phyloP scores from a whole-genome alignment of 2,797 vertebrate genomes.

The Sphaeramia orbicularis region DNA sequence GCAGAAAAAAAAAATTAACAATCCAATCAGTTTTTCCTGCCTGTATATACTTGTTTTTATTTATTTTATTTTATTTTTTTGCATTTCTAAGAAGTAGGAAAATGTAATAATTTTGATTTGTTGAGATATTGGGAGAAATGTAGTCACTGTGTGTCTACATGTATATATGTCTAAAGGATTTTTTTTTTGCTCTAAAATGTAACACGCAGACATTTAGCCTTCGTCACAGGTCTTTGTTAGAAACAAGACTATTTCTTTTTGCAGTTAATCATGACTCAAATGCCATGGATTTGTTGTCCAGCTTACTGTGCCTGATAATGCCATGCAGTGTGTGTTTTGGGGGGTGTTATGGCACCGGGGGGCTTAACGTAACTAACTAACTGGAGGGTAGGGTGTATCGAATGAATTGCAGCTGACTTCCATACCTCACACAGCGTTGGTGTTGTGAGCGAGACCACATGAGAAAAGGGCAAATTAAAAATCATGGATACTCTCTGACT shows the following conservation, averaged over 20 bases:
- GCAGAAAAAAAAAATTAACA: slow-evolving; percentile 78
- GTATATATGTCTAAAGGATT: slow-evolving; percentile 24
- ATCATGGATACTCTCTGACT: slow-evolving; percentile 98
- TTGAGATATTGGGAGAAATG: slow-evolving; percentile 48
- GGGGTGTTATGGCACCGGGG: slow-evolving; percentile 91
- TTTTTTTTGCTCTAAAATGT: slow-evolving; percentile 45
- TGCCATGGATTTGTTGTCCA: slow-evolving; percentile 88
- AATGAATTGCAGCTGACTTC: slow-evolving; percentile 99
- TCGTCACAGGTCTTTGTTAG: slow-evolving; percentile 37
- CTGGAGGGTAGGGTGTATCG: slow-evolving; percentile 97
- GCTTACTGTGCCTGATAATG: slow-evolving; percentile 83
- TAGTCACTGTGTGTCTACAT: slow-evolving; percentile 69
- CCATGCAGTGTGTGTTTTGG: slow-evolving; percentile 95
- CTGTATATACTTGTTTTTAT: slow-evolving; percentile 71
- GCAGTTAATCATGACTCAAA: slow-evolving; percentile 50
- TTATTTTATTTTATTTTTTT: slow-evolving; percentile 42
- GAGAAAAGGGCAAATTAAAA: slow-evolving; percentile 99
- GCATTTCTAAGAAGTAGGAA: slow-evolving; percentile 61
- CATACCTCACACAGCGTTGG: slow-evolving; percentile 99
- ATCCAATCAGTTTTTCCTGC: slow-evolving; percentile 84
- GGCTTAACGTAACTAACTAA: slow-evolving; percentile 84
- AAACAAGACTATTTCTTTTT: slow-evolving; percentile 47
- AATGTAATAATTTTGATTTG: slow-evolving; percentile 57
- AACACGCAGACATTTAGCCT: slow-evolving; percentile 61
- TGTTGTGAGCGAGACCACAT: slow-evolving; percentile 99